phyloP scores from a whole-genome alignment of 2,113 vertebrate species.

The Sclerurus mexicanus region DNA sequence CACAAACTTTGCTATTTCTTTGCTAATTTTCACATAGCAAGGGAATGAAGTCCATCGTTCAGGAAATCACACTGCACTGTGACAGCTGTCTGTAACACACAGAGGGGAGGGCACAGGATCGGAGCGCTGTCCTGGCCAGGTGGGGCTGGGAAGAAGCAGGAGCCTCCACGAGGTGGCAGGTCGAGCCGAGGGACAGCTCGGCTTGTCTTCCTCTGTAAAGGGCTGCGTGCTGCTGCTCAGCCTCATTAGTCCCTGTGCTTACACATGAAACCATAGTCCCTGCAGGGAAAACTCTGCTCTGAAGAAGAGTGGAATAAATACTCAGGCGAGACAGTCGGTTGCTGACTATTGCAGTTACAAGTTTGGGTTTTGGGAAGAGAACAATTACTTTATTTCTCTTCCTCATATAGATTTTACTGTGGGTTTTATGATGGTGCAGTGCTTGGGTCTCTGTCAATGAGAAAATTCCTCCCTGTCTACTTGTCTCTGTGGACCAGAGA shows the following conservation, averaged over 20 bases:
- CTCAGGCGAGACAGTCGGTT: rapidly evolving
- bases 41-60: rapidly evolving
- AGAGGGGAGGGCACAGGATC: not conserved
- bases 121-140: not conserved
- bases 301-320: not conserved
- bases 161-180: not conserved
- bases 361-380: not conserved
- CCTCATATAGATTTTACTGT: not conserved
- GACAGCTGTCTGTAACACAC: not conserved
- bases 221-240: not conserved
- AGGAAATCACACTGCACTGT: not conserved
- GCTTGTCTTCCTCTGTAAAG: not conserved
- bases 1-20: not conserved
- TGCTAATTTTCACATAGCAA: not conserved
- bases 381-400: not conserved
- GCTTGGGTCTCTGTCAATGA: not conserved
- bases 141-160: not conserved
- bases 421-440: not conserved
- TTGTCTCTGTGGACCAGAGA: not conserved
- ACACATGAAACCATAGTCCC: not conserved
- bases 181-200: not conserved
- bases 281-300: not conserved
- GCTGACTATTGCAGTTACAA: not conserved
- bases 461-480: not conserved
- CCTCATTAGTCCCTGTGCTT: not conserved